Evolutionary conservation across 2,888 invertebrate species (phyloP).

Genomic region (Phlogophora meticulosa): DNA sequence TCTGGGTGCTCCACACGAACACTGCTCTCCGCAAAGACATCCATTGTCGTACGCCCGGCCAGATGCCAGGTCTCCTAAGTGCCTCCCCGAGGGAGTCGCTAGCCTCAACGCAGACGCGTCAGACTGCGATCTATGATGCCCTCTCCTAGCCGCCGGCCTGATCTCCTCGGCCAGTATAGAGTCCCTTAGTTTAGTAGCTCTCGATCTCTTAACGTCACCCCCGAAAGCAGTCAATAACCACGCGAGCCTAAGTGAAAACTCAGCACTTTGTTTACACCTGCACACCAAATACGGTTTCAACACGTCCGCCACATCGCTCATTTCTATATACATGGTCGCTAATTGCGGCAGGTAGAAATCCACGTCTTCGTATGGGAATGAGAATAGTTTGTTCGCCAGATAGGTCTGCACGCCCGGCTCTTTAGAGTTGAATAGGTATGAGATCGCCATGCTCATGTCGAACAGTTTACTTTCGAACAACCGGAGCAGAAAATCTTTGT

Average conservation of each 20-base stretch:
- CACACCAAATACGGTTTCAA: constrained; percentile 88
- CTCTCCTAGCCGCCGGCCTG: constrained; percentile 85
- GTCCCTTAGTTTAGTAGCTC: constrained; percentile 85
- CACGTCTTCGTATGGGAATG: constrained; percentile 97
- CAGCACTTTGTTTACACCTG: constrained; percentile 97
- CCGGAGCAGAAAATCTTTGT: constrained; percentile 94
- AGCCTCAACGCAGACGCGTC: constrained; percentile 94
- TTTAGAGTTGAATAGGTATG: constrained; percentile 99
- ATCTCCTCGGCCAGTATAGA: constrained; percentile 88
- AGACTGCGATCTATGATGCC: constrained; percentile 94
- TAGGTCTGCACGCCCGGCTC: constrained; percentile 99
- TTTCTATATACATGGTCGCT: constrained; percentile 99
- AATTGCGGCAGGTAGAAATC: constrained; percentile 99
- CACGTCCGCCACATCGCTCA: constrained; percentile 98
- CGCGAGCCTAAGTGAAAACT: constrained; percentile 98
- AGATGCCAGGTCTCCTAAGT: constrained; percentile 97
- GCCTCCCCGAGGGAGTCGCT: constrained; percentile 91
- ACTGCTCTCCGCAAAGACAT: constrained; percentile 96
- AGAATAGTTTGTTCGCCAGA: constrained; percentile 99
- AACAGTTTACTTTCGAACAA: constrained; percentile 99
- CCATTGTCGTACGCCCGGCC: constrained; percentile 99
- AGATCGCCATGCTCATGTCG: constrained; percentile 99
- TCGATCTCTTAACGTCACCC: constrained; percentile 90
- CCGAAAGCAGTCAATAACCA: constrained; percentile 99
- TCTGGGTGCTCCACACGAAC: constrained; percentile 90